Evolutionary conservation across 2,888 invertebrate genomes (phyloP).

Genomic region (Euproctis similis): DNA sequence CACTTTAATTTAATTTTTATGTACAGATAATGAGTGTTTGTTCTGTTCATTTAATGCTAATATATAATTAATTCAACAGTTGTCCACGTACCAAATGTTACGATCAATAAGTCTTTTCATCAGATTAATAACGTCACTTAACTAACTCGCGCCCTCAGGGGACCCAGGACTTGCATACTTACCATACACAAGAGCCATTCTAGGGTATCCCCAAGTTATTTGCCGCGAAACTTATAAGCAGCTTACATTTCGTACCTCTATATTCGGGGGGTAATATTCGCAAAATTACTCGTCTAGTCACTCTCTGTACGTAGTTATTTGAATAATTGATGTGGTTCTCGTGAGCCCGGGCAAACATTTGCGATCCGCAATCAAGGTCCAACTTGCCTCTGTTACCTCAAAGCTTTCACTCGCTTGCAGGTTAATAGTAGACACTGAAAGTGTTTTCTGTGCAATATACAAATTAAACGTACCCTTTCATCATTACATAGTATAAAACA

Average conservation of each 20-base stretch:
- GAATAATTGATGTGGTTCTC: constrained; percentile 65
- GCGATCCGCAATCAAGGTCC: constrained; percentile 66
- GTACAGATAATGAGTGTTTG: no score
- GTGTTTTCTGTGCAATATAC: constrained; percentile 22
- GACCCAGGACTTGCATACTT: constrained; percentile 35
- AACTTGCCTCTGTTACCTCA: constrained; percentile 43
- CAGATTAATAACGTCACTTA: constrained; percentile 52
- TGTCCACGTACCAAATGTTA: no score
- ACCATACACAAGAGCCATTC: constrained; percentile 37
- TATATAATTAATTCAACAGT: no score
- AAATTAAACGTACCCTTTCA: constrained; percentile 12
- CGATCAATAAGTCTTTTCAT: constrained; percentile 48
- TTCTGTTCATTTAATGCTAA: no score
- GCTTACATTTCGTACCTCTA: constrained; percentile 50
- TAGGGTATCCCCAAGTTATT: constrained; percentile 50
- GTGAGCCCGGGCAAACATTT: constrained; percentile 64
- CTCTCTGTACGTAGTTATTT: constrained; percentile 57
- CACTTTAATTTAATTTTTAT: no score
- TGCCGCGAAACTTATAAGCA: constrained; percentile 59
- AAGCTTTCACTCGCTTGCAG: constrained; percentile 35
- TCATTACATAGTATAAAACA: no score
- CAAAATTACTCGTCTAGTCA: constrained; percentile 58
- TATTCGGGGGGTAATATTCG: constrained; percentile 50
- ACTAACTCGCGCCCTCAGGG: constrained; percentile 27
- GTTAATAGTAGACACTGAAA: constrained; percentile 24